Percentiles rank a stretch among this genome's conserved stretches.
These are phyloP conservation scores for Sminthurides aquaticus DNA, from an alignment of 2,888 invertebrate species.

Conservation along the genomic window DNA sequence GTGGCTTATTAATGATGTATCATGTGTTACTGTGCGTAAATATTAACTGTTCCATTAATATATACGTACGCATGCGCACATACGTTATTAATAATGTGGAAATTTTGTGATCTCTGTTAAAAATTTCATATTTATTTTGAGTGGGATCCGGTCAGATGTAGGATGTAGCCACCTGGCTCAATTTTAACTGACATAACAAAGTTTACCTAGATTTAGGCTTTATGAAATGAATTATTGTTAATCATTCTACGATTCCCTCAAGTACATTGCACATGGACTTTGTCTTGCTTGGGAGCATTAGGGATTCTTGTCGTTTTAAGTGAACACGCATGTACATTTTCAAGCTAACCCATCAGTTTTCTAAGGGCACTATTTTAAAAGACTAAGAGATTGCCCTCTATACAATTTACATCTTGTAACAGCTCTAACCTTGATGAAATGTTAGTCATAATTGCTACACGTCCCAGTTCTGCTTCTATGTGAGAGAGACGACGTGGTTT, in stretches of 20 bases:
- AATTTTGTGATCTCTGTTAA: slow-evolving; percentile 25
- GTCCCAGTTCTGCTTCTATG: too few species aligned
- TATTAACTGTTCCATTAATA: slow-evolving; percentile 1
- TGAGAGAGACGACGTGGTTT: too few species aligned
- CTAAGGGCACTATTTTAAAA: not conserved
- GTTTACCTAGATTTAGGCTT: slow-evolving; percentile 3
- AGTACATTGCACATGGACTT: not conserved
- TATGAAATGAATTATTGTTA: not conserved
- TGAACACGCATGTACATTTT: not conserved
- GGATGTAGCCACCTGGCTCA: slow-evolving; percentile 11
- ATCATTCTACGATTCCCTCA: not conserved
- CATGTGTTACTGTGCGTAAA: slow-evolving; percentile 13
- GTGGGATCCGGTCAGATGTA: slow-evolving; percentile 21
- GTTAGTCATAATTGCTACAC: too few species aligned
- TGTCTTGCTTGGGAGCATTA: not conserved
- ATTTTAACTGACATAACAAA: slow-evolving; percentile 17
- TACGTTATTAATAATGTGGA: slow-evolving; percentile 20
- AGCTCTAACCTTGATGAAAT: not conserved
- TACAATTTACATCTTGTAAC: not conserved
- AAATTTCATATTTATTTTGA: slow-evolving; percentile 25
- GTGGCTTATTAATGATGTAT: slow-evolving; percentile 30
- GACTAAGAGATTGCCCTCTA: not conserved
- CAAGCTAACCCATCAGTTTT: not conserved
- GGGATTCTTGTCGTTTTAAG: not conserved
- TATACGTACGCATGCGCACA: slow-evolving; percentile 17